Base-by-base conservation (phyloP, 2,888 invertebrate genomes). In the Sarcophaga variegata region DNA sequence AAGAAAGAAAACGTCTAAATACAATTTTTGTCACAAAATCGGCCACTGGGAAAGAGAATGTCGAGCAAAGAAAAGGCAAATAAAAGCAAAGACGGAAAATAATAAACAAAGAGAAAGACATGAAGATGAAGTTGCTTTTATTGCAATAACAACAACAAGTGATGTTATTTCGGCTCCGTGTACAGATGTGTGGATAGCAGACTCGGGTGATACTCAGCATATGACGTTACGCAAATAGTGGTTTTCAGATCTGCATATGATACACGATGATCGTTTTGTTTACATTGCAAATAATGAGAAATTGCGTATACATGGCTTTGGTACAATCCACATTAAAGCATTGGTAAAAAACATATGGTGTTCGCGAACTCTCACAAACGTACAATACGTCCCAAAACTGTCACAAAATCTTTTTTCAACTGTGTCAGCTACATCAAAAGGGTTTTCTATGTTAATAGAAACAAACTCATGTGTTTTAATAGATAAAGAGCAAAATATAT, bases 351-450 rank as follows among this genome's bases (percentile, higher is more conserved):
- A 83, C 49, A 75, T 70, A 74, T 83, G 74, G 84, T 54, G 11
- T 27, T 69, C 81, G n/a, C 54, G 80, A 47, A 63, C 62, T 71
- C 72, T 80, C 37, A 71, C 63, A 12, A 83, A 87, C 54, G 88
- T 88, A 8, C 72, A 88, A 17, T 86, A 87, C 63, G 88, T 89
- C 54, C 88, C 88, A 67, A 62, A 81, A 27, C 47, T 85, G 17
- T 70, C 67, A 47, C 66, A 84, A 54, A 89, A 89, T 87, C 64
- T 89, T 25, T 89, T 89, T 82, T 89, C 87, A 62, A 49, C 63
- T 62, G 64, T 25, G 14, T 25, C 69, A 54, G 70, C 78, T 59
- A 81, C 76, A 62, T 75, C 63, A 10, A 76, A 81, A 25, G 81
- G 85, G 0, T 75, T 77, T 62, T 25, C 70, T 54, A 66, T 85